Percentiles rank a stretch among this genome's conserved stretches.
These are phyloP conservation scores for Aldrovandia affinis DNA, from an alignment of 2,797 vertebrate genomes.

Conservation along the genomic window DNA sequence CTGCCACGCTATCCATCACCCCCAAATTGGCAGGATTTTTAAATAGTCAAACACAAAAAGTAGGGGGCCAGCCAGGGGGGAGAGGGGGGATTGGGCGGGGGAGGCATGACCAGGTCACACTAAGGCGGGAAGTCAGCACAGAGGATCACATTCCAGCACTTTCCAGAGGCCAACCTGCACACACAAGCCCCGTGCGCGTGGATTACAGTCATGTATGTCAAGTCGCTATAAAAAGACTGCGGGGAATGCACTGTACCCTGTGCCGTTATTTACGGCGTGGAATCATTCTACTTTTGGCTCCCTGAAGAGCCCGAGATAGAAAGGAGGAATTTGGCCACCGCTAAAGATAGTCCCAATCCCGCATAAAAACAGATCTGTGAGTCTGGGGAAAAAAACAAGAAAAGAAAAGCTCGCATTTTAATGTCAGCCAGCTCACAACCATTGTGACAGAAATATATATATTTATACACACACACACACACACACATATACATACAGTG, in stretches of 20 bases:
- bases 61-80: no score
- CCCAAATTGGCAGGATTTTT: no score
- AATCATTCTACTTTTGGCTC: conserved; percentile 54
- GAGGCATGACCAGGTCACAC: not conserved
- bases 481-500: not conserved
- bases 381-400: conserved; percentile 48
- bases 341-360: conserved; percentile 58
- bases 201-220: conserved; percentile 55
- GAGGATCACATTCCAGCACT: not conserved
- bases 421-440: conserved; percentile 31
- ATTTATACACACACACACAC: not conserved
- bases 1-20: no score
- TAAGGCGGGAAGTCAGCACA: not conserved
- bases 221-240: conserved; percentile 43
- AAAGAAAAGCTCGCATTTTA: conserved; percentile 47
- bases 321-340: conserved; percentile 45
- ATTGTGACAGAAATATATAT: conserved; percentile 39
- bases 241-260: conserved; percentile 33
- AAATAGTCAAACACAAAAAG: no score
- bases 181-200: not conserved
- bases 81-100: no score
- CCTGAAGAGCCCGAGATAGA: conserved; percentile 56
- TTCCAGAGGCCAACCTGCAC: not conserved
- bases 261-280: conserved; percentile 35
- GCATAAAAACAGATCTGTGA: conserved; percentile 56